Evolutionary conservation across 2,113 vertebrate genomes (phyloP).

Genomic region (Irena cyanogastra): DNA sequence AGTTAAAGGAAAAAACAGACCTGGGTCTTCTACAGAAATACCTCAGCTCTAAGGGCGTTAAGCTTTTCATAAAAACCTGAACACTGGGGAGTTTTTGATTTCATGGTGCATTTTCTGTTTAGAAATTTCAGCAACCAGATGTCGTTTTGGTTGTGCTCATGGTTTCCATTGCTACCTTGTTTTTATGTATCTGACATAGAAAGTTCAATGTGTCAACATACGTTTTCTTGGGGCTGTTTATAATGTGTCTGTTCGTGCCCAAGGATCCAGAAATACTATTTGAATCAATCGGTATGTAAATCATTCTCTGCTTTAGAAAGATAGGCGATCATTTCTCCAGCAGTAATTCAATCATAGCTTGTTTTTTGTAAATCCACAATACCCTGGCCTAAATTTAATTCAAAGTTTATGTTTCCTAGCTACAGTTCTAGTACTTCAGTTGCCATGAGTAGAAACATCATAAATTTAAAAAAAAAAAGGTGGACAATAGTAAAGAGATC

Average conservation of each 20-base stretch:
- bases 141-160: background rate
- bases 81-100: background rate
- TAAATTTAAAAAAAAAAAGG: background rate
- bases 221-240: background rate
- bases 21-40: background rate
- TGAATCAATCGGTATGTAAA: conserved; percentile 25
- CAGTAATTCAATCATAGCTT: conserved; percentile 18
- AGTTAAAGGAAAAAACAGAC: background rate
- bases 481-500: background rate
- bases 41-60: background rate
- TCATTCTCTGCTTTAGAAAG: conserved; percentile 31
- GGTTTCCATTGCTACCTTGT: background rate
- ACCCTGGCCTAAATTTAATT: conserved; percentile 39
- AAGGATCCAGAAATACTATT: background rate
- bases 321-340: conserved; percentile 27
- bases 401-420: conserved; percentile 50
- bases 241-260: background rate
- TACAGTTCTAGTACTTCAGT: conserved; percentile 13
- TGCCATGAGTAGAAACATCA: background rate
- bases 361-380: conserved; percentile 25
- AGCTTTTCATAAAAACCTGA: background rate
- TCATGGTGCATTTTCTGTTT: background rate
- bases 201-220: background rate
- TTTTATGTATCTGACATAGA: background rate
- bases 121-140: background rate